phyloP scores from a whole-genome alignment of 2,888 invertebrate species.

The Trileptium ribeirensis region DNA sequence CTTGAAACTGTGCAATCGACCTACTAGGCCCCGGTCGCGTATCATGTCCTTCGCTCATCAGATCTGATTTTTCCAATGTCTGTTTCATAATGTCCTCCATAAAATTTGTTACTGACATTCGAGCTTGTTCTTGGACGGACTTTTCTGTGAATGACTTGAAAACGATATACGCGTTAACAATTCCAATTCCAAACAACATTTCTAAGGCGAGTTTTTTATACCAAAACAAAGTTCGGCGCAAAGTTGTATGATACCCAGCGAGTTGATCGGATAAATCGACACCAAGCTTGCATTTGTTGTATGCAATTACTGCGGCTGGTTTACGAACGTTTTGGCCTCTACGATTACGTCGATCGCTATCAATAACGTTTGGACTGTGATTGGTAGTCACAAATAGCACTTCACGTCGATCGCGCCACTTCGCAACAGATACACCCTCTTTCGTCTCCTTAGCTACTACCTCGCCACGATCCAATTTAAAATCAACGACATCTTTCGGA shows the following conservation, averaged over 20 bases:
- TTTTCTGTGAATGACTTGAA: too few relatives aligned
- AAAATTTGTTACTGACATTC: too few relatives aligned
- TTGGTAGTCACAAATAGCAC: slow-evolving; percentile 47
- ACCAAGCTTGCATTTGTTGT: slow-evolving; percentile 47
- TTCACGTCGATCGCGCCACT: slow-evolving; percentile 49
- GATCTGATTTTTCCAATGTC: too few relatives aligned
- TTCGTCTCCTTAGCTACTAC: slow-evolving; percentile 43
- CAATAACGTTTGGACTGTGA: slow-evolving; percentile 36
- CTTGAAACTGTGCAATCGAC: not conserved
- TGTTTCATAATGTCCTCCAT: not conserved
- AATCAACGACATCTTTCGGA: slow-evolving; percentile 43
- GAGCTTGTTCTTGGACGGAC: too few relatives aligned
- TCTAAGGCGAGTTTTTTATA: slow-evolving; percentile 49
- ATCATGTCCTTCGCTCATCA: too few relatives aligned
- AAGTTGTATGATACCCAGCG: slow-evolving; percentile 37
- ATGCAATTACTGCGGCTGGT: slow-evolving; percentile 39
- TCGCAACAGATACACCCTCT: slow-evolving; percentile 31
- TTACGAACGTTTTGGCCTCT: slow-evolving; percentile 31
- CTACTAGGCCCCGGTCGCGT: not conserved
- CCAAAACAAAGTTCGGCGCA: slow-evolving; percentile 50
- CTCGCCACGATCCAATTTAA: slow-evolving; percentile 44
- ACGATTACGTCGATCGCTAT: slow-evolving; percentile 27
- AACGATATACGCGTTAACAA: slow-evolving; percentile 44
- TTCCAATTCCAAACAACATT: slow-evolving; percentile 44
- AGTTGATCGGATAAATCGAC: slow-evolving; percentile 50